phyloP scores from a whole-genome alignment of 2,113 vertebrate species.

The Stercorarius parasiticus region DNA sequence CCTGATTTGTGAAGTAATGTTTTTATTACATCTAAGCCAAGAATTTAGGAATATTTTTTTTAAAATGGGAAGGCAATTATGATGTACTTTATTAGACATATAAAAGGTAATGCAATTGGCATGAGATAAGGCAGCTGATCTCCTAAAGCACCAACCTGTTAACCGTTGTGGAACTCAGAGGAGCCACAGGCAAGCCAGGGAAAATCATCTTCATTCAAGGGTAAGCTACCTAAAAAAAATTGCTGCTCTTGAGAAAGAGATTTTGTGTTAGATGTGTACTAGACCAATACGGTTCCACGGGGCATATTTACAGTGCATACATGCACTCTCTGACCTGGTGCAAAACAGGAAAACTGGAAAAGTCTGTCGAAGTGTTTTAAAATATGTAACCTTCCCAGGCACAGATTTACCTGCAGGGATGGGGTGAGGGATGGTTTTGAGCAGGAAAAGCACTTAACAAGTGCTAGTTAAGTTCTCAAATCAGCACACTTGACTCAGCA shows the following conservation, averaged over 20 bases:
- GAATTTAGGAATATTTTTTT: background rate
- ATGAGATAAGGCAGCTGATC: background rate
- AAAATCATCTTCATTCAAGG: background rate
- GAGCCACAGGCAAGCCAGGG: background rate
- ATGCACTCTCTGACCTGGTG: background rate
- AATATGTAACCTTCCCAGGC: background rate
- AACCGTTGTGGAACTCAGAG: background rate
- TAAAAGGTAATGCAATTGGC: background rate
- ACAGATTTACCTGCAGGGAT: background rate
- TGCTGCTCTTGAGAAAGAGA: background rate
- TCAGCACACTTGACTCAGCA: background rate
- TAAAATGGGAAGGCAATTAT: background rate
- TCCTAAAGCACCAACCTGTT: background rate
- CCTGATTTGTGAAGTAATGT: background rate
- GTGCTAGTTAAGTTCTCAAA: background rate
- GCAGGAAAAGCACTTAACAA: background rate
- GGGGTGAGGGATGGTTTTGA: background rate
- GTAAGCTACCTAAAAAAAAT: background rate
- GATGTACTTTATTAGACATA: background rate
- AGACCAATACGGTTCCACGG: background rate
- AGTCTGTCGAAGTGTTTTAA: background rate
- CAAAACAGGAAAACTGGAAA: background rate
- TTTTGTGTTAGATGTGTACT: background rate
- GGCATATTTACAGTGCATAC: background rate
- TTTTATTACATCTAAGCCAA: background rate